These are phyloP conservation scores for Lapara coniferarum DNA, from an alignment of 2,888 invertebrate genomes.

Conservation along the genomic window DNA sequence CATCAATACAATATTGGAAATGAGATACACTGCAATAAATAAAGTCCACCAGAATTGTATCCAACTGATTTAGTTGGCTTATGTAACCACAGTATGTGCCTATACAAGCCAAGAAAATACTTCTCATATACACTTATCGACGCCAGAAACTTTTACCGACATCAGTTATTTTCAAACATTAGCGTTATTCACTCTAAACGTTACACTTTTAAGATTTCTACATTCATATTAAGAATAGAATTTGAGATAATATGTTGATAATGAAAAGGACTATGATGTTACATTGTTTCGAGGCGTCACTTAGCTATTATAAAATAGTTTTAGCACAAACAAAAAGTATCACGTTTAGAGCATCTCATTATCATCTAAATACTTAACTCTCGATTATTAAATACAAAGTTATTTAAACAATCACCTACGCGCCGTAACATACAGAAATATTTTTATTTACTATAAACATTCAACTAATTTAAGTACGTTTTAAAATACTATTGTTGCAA, in stretches of 20 bases:
- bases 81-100: not conserved
- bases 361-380: constrained; percentile 12
- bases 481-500: constrained; percentile 16
- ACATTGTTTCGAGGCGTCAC: not conserved
- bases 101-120: not conserved
- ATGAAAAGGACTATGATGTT: not conserved
- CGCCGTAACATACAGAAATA: constrained; percentile 10
- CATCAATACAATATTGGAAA: too few relatives aligned
- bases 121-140: not conserved
- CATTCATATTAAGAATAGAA: not conserved
- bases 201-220: constrained; percentile 5
- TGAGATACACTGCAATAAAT: not conserved
- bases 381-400: constrained; percentile 18
- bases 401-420: constrained; percentile 19
- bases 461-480: constrained; percentile 20
- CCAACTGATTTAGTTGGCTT: not conserved
- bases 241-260: not conserved
- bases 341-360: not conserved
- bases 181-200: not conserved
- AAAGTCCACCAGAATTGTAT: not conserved
- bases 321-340: constrained; percentile 5
- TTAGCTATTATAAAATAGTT: constrained; percentile 20
- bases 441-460: constrained; percentile 19
- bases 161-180: constrained; percentile 5
- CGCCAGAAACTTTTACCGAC: not conserved